phyloP scores from a whole-genome alignment of 2,888 invertebrate species.

The Ischnus inquisitorius region DNA sequence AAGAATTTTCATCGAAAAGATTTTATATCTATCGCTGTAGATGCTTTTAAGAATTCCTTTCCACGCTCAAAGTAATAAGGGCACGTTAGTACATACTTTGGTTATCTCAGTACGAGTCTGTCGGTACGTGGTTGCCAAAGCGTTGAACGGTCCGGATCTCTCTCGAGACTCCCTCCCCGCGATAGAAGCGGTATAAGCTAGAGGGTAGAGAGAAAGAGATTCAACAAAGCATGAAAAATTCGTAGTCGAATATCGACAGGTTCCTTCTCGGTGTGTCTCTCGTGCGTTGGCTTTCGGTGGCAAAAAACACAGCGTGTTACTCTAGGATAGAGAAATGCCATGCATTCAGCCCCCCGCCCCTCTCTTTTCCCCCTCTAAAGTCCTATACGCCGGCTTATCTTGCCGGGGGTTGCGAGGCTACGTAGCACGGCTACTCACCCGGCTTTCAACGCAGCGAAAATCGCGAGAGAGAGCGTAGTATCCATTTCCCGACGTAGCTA shows the following conservation, averaged over 20 bases:
- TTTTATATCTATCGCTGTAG: neutral
- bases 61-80: conserved; percentile 33
- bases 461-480: conserved; percentile 45
- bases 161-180: neutral
- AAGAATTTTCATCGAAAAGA: neutral
- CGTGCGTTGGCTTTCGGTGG: conserved; percentile 62
- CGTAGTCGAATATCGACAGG: conserved; percentile 69
- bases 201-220: conserved; percentile 28
- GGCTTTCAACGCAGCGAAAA: conserved; percentile 31
- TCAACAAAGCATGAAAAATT: conserved; percentile 71
- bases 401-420: conserved; percentile 22
- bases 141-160: conserved; percentile 1
- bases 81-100: conserved; percentile 1
- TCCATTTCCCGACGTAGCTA: conserved; percentile 42
- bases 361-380: neutral
- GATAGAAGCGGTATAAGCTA: neutral
- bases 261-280: conserved; percentile 56
- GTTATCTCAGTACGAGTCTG: conserved; percentile 5
- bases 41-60: neutral
- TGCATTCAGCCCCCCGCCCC: conserved; percentile 3
- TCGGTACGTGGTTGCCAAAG: neutral
- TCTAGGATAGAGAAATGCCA: conserved; percentile 22
- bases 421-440: conserved; percentile 12
- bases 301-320: conserved; percentile 24
- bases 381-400: conserved; percentile 49